phyloP scores from a whole-genome alignment of 23 tunicate genomes.

The Styela clava region DNA sequence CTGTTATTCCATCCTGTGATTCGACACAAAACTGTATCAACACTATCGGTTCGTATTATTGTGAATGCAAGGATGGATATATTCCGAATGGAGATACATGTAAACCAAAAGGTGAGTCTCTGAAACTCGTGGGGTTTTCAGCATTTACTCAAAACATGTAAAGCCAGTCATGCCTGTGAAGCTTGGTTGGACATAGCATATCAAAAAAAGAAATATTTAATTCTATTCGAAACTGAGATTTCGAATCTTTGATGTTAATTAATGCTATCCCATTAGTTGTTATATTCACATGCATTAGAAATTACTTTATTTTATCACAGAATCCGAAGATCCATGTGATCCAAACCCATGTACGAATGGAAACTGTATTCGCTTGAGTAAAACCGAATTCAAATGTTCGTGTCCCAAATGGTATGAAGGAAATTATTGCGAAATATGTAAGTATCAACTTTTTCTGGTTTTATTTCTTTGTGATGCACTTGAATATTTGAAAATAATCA shows the following conservation, averaged over 20 bases:
- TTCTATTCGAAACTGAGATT: no score
- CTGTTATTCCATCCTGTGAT: neutral
- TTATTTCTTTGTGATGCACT: no score
- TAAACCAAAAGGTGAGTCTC: neutral
- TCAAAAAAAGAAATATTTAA: no score
- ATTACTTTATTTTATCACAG: no score
- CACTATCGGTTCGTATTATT: conserved; percentile 2
- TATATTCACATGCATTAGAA: no score
- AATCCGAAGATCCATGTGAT: neutral
- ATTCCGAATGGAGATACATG: neutral
- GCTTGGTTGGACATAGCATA: no score
- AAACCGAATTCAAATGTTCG: neutral
- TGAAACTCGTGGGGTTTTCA: no score
- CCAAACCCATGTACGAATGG: neutral
- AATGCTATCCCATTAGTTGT: no score
- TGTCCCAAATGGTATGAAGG: neutral
- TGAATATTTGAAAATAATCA: no score
- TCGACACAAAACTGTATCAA: conserved; percentile 1
- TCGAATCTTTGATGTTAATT: no score
- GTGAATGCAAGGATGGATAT: conserved; percentile 19
- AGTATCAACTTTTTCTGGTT: neutral
- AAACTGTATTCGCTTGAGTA: neutral
- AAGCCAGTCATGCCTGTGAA: no score
- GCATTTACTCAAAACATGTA: no score
- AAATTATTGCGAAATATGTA: neutral